phyloP scores from a whole-genome alignment of 2,888 invertebrate genomes.

The Horisme vitalbata region DNA sequence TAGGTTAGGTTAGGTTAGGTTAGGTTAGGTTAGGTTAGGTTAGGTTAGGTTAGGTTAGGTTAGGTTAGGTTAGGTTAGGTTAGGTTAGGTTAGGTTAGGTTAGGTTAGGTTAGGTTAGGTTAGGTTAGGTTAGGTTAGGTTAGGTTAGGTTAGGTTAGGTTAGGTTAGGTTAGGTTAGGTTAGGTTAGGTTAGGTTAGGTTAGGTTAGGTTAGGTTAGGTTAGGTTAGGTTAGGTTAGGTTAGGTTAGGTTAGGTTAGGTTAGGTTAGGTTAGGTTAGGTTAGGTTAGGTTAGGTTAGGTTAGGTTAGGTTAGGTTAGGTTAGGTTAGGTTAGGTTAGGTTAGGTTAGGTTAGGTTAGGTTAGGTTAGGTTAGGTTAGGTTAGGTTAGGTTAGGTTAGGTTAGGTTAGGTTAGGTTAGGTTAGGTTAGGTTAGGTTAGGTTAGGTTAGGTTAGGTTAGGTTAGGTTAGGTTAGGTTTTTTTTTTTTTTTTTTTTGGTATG shows the following conservation, averaged over 20 bases:
- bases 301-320: not conserved
- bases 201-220: not conserved
- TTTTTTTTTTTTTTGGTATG: no score
- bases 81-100: not conserved
- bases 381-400: slow-evolving; percentile 3
- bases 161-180: not conserved
- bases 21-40: not conserved
- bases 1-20: not conserved
- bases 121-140: not conserved
- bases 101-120: not conserved
- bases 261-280: not conserved
- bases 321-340: not conserved
- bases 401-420: slow-evolving; percentile 3
- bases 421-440: slow-evolving; percentile 3
- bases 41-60: not conserved
- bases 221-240: not conserved
- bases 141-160: not conserved
- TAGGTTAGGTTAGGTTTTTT: slow-evolving; percentile 1
- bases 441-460: slow-evolving; percentile 3
- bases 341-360: no score
- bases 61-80: not conserved
- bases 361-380: no score
- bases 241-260: not conserved
- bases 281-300: not conserved
- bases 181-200: not conserved